Evolutionary conservation across 2,113 vertebrate genomes (phyloP).

Genomic region (Stictonetta naevosa): DNA sequence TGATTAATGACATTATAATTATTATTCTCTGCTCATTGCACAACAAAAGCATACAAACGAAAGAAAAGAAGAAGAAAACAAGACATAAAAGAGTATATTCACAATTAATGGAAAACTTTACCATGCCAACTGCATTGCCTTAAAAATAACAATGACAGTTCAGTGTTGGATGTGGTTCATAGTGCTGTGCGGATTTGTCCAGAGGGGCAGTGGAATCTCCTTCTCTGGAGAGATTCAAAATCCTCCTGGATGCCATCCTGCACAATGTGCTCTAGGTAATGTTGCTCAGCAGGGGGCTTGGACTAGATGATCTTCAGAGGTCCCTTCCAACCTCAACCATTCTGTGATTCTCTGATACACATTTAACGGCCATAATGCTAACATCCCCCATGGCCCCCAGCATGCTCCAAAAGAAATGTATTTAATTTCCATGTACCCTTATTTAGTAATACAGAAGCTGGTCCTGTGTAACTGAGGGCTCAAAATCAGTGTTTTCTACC

Average conservation of each 20-base stretch:
- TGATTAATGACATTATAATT: background rate
- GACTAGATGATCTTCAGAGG: too few species aligned
- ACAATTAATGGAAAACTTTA: background rate
- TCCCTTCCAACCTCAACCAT: too few species aligned
- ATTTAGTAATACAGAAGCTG: background rate
- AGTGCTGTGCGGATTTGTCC: background rate
- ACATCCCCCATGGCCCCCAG: rapidly evolving
- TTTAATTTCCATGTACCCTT: background rate
- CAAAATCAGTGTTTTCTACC: background rate
- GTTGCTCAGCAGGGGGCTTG: too few species aligned
- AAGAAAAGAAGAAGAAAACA: background rate
- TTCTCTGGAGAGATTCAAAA: too few species aligned
- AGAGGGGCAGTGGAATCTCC: too few species aligned
- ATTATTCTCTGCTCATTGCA: background rate
- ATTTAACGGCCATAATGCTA: background rate
- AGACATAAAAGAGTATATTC: background rate
- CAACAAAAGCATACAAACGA: background rate
- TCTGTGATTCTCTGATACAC: background rate
- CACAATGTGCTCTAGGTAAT: too few species aligned
- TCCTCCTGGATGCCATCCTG: too few species aligned
- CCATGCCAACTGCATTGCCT: background rate
- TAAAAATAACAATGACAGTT: background rate
- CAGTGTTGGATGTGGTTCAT: background rate
- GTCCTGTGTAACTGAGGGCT: background rate
- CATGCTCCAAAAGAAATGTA: background rate